phyloP scores from a whole-genome alignment of 2,113 vertebrate species.

The Rhipidura dahli region DNA sequence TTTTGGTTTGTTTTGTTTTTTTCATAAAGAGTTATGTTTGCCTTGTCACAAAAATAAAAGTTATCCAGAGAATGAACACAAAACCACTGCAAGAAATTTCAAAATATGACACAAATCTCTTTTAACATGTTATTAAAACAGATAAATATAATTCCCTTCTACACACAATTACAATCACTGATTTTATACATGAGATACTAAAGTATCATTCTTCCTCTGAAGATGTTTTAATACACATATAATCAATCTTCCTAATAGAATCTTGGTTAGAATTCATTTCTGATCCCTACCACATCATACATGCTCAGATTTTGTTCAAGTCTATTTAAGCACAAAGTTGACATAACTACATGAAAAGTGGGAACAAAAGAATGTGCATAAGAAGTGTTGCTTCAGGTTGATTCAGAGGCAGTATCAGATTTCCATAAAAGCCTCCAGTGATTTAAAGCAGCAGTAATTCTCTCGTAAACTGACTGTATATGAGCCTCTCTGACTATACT shows the following conservation, averaged over 20 bases:
- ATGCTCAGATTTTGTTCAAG: background rate
- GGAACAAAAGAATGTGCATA: background rate
- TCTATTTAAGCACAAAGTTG: background rate
- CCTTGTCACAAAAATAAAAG: background rate
- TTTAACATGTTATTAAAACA: background rate
- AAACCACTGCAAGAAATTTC: background rate
- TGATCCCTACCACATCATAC: background rate
- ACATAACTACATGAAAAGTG: background rate
- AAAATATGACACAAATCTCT: background rate
- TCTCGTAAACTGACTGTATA: background rate
- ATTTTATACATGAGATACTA: background rate
- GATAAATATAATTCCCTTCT: background rate
- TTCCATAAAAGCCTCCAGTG: constrained; percentile 3
- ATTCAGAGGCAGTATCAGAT: constrained; percentile 2
- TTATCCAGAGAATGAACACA: background rate
- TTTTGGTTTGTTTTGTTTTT: background rate
- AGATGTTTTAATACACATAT: background rate
- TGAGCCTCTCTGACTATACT: background rate
- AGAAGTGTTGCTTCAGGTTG: background rate
- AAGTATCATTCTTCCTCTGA: background rate
- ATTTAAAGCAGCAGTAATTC: background rate
- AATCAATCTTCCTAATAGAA: background rate
- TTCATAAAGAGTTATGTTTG: background rate
- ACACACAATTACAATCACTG: background rate
- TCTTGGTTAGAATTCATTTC: background rate